Evolutionary conservation across 1,140 invertebrate species (phyloP).

Genomic region (Onthophagus taurus): DNA sequence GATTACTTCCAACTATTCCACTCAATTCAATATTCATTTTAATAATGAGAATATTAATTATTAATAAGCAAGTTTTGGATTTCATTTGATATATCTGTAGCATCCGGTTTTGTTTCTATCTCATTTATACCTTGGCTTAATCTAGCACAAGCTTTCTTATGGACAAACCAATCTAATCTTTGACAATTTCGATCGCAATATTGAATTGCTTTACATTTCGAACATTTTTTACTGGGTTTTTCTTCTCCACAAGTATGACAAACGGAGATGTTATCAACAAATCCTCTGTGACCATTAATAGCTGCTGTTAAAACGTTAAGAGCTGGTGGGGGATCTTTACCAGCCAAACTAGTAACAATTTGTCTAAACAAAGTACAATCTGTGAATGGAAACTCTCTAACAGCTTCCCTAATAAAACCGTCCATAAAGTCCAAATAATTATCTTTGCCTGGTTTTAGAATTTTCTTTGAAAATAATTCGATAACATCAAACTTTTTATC

Average conservation of each 20-base stretch:
- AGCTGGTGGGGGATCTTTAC: conserved; percentile 56
- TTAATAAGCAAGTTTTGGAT: conserved; percentile 22
- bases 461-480: conserved; percentile 61
- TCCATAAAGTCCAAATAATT: conserved; percentile 76
- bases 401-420: conserved; percentile 68
- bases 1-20: no score
- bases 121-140: conserved; percentile 33
- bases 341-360: conserved; percentile 64
- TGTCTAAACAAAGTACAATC: conserved; percentile 80
- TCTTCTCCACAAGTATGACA: conserved; percentile 87
- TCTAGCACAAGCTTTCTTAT: conserved; percentile 78
- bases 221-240: conserved; percentile 84
- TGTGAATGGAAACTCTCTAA: conserved; percentile 79
- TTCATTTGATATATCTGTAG: conserved; percentile 19
- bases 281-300: conserved; percentile 81
- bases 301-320: conserved; percentile 68
- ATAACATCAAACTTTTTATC: conserved; percentile 58
- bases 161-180: conserved; percentile 89
- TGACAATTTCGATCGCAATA: conserved; percentile 95
- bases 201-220: conserved; percentile 86
- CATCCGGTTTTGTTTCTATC: conserved; percentile 16
- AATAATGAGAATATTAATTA: no score
- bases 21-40: no score
- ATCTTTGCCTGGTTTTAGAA: conserved; percentile 64
- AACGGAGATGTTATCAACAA: conserved; percentile 56